Evolutionary conservation across 2,888 invertebrate species (phyloP).

Genomic region (Ischnura elegans): DNA sequence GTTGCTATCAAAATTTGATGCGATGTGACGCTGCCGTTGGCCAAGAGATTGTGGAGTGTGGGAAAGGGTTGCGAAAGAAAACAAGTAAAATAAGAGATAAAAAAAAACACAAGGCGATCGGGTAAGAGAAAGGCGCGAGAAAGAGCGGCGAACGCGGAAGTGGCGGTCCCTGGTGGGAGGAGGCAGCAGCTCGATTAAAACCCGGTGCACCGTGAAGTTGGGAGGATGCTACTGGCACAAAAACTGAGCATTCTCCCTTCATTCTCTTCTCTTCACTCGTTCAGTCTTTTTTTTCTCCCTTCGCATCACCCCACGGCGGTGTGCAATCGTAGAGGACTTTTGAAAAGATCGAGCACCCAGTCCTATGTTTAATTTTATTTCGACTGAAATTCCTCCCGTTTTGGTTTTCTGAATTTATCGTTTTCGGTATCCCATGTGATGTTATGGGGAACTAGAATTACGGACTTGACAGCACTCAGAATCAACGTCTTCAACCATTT

Average conservation of each 20-base stretch:
- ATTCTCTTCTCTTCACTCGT: neutral
- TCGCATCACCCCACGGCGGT: neutral
- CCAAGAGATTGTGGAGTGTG: neutral
- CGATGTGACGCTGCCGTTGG: neutral
- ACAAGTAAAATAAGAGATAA: too few species aligned
- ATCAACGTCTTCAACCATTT: too few species aligned
- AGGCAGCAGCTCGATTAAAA: neutral
- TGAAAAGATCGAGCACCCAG: too few species aligned
- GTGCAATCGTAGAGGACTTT: neutral
- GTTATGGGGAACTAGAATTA: too few species aligned
- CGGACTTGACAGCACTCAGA: too few species aligned
- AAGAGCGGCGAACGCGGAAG: neutral
- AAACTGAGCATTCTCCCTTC: neutral
- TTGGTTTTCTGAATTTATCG: too few species aligned
- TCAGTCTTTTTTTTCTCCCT: neutral
- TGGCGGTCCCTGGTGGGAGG: neutral
- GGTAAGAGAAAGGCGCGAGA: too few species aligned
- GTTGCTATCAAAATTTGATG: too few species aligned
- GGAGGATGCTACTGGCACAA: neutral
- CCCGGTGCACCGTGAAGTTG: neutral
- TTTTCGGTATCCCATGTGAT: too few species aligned
- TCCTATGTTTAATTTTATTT: too few species aligned
- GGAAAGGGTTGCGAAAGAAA: neutral
- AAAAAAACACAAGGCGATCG: too few species aligned
- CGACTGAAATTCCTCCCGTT: too few species aligned